These are phyloP conservation scores for Carpatolechia fugitivella DNA, from an alignment of 2,888 invertebrate genomes.

Conservation along the genomic window DNA sequence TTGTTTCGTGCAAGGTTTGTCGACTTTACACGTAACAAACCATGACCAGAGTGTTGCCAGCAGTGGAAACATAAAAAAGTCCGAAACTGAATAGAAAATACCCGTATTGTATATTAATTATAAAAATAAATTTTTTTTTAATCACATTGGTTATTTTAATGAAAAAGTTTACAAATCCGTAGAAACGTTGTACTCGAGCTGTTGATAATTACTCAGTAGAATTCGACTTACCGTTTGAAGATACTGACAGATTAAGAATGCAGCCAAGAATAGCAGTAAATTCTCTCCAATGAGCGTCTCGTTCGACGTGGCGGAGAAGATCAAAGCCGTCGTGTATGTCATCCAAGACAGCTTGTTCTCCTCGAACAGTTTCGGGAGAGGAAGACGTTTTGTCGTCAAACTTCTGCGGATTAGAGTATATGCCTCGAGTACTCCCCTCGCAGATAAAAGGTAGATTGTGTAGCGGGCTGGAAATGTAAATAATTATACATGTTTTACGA, in stretches of 20 bases:
- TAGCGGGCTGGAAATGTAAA: constrained; percentile 34
- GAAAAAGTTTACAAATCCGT: too few species aligned
- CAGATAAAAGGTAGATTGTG: constrained; percentile 40
- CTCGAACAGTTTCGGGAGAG: constrained; percentile 18
- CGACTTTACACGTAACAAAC: too few species aligned
- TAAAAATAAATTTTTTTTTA: too few species aligned
- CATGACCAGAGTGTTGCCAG: too few species aligned
- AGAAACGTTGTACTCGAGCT: too few species aligned
- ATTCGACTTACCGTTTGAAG: constrained; percentile 46
- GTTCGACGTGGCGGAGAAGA: constrained; percentile 29
- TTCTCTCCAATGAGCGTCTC: constrained; percentile 36
- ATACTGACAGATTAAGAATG: constrained; percentile 40
- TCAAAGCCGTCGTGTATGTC: constrained; percentile 25
- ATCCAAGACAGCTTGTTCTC: constrained; percentile 29
- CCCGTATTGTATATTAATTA: too few species aligned
- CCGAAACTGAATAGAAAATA: too few species aligned
- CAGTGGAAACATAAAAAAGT: too few species aligned
- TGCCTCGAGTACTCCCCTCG: constrained; percentile 32
- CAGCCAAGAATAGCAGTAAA: constrained; percentile 41
- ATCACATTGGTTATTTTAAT: too few species aligned
- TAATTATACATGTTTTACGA: too few species aligned
- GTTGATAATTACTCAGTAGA: neutral
- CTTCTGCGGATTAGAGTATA: neutral
- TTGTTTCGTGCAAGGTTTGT: too few species aligned
- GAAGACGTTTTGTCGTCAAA: constrained; percentile 8